These are phyloP conservation scores for Actias luna DNA, from an alignment of 2,888 invertebrate species.

Conservation along the genomic window DNA sequence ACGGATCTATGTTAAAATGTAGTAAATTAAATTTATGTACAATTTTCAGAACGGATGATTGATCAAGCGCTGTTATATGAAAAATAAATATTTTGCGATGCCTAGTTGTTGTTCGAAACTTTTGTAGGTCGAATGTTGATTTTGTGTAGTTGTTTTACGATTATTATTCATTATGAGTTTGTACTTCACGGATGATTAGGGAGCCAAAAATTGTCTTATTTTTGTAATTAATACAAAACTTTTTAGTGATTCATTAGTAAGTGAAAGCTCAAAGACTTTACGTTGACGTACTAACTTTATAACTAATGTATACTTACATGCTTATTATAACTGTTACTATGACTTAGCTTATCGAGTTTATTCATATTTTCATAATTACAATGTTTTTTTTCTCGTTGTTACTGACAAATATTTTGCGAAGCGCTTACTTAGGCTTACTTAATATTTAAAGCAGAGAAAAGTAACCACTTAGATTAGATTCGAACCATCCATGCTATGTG, in stretches of 20 bases:
- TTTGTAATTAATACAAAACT: slow-evolving; percentile 15
- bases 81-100: slow-evolving; percentile 8
- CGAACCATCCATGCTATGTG: too few species aligned
- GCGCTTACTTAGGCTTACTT: too few species aligned
- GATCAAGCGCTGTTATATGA: neutral
- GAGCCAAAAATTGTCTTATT: slow-evolving; percentile 28
- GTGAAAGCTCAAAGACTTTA: too few species aligned
- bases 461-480: too few species aligned
- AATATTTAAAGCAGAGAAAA: too few species aligned
- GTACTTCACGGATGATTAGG: slow-evolving; percentile 30
- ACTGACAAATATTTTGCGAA: too few species aligned
- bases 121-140: slow-evolving; percentile 16
- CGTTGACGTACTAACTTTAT: too few species aligned
- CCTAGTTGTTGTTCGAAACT: neutral
- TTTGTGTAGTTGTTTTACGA: slow-evolving; percentile 32
- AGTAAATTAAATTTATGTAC: neutral
- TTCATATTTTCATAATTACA: too few species aligned
- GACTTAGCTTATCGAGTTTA: too few species aligned
- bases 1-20: neutral
- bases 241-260: neutral
- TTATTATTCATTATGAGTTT: slow-evolving; percentile 42
- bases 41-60: neutral
- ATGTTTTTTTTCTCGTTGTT: too few species aligned
- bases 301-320: too few species aligned
- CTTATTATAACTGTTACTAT: too few species aligned